These are phyloP conservation scores for Drosophila rubida DNA, from an alignment of 2,888 invertebrate genomes.

Conservation along the genomic window DNA sequence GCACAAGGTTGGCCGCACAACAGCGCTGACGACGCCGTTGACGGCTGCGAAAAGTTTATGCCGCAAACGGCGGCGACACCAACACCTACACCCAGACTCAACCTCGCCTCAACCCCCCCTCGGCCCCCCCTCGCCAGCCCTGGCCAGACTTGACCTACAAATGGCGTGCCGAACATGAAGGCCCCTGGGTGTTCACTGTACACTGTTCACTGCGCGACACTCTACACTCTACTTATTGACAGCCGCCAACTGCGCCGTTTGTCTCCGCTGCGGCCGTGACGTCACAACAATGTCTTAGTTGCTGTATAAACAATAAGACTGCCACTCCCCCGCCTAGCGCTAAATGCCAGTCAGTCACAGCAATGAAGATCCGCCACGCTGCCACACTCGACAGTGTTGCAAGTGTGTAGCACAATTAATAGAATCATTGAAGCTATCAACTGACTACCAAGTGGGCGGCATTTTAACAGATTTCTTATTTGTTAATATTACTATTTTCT, in stretches of 20 bases:
- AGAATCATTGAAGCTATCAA: neutral
- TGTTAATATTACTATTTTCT: neutral
- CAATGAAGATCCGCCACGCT: conserved; percentile 1
- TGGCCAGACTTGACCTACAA: conserved; percentile 77
- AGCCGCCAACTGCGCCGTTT: conserved; percentile 47
- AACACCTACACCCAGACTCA: conserved; percentile 60
- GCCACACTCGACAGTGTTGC: neutral
- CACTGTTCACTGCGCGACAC: conserved; percentile 5
- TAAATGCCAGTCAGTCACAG: neutral
- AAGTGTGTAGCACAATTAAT: neutral
- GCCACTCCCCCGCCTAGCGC: conserved; percentile 12
- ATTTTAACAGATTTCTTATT: neutral
- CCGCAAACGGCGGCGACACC: conserved; percentile 64
- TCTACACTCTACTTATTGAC: conserved; percentile 42
- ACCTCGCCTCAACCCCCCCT: neutral
- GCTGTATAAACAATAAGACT: conserved; percentile 22
- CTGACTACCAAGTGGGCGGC: too few relatives aligned
- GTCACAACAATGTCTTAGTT: conserved; percentile 25
- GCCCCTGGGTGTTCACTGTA: conserved; percentile 50
- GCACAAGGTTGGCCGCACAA: conserved; percentile 74
- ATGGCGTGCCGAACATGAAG: conserved; percentile 55
- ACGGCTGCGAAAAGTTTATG: conserved; percentile 75
- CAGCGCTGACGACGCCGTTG: conserved; percentile 37
- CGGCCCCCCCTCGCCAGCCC: conserved; percentile 15
- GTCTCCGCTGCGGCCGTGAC: conserved; percentile 34